Evolutionary conservation across 1,140 invertebrate species (phyloP), one percentile per base, ranked within the genome.

Genomic region (Drosophila tsacasi): DNA sequence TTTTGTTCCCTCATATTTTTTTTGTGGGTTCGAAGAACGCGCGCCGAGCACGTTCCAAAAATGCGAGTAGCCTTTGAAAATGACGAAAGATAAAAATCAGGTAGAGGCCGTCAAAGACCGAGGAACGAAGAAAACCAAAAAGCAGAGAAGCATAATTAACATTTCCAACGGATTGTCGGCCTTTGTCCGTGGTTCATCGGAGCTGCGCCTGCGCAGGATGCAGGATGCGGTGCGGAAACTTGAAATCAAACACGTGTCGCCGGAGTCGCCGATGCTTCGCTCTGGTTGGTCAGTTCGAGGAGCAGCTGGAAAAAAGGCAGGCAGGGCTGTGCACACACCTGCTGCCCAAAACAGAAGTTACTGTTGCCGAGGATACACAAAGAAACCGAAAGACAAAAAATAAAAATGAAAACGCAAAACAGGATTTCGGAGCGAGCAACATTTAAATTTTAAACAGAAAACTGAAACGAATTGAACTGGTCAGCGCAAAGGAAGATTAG

Each of bases 221-320:
- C 82, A 75, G 78, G 79, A 76, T 85, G 79, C 74, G 81, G 64
- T 71, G 68, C 67, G 54, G 85, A 82, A 85, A 91, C 86, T 91
- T 82, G 85, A 90, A 90, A 90, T 90, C 85, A 90, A 90, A 90
- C 85, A 90, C 85, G 85, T 90, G 85, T 87, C 83, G 80, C 32
- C 58, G 25, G 44, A 64, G 47, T 62, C 44, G 60, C 25, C 57
- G 60, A 57, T 74, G 62, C 85, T 81, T 49, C 64, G 81, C 66
- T 90, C 81, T 81, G 85, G 81, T 85, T 90, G 85, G 86, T 90
- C 86, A 82, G 35, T 46, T 44, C 13, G 27, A 65, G 39, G 40
- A 49, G 79, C 83, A 86, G 83, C 83, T 87, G 83, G 58, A 85
- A 85, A 54, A 62, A 37, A 23, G 19, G 21, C 54, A 57, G 54